Percentiles rank a stretch among this genome's conserved stretches.
Conservation (phyloP, 1,140 invertebrate species). For the Diabrotica virgifera region DNA sequence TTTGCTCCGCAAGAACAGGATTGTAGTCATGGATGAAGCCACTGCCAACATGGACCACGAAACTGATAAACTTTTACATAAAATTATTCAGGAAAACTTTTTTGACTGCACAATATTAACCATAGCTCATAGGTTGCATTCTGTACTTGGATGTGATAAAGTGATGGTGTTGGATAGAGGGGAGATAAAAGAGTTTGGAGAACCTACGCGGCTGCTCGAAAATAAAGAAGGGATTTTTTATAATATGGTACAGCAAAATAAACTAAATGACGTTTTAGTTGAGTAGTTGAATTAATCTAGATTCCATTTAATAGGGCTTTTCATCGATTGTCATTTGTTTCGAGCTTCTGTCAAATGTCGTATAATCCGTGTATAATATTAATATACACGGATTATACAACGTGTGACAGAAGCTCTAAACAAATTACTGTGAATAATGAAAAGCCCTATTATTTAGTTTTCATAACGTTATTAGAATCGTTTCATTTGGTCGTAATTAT, state of each 20-base stretch:
- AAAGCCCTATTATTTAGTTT: too few relatives aligned
- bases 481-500: too few relatives aligned
- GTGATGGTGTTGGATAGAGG: slow-evolving; percentile 65
- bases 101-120: slow-evolving; percentile 76
- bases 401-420: too few relatives aligned
- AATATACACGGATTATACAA: too few relatives aligned
- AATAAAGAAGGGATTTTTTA: slow-evolving; percentile 59
- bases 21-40: slow-evolving; percentile 77
- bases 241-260: slow-evolving; percentile 56
- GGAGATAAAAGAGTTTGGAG: slow-evolving; percentile 61
- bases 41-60: slow-evolving; percentile 69
- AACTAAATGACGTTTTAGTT: too few relatives aligned
- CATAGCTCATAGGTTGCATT: slow-evolving; percentile 82
- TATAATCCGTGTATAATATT: too few relatives aligned
- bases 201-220: slow-evolving; percentile 59
- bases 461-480: too few relatives aligned
- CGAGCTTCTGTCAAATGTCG: too few relatives aligned
- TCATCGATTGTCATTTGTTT: too few relatives aligned
- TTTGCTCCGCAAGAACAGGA: slow-evolving; percentile 68
- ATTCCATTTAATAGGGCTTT: too few relatives aligned
- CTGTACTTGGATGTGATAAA: slow-evolving; percentile 67
- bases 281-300: too few relatives aligned
- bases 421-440: too few relatives aligned
- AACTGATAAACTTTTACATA: slow-evolving; percentile 69
- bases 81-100: slow-evolving; percentile 69